These are phyloP conservation scores for Cerastis leucographa DNA, from an alignment of 2,888 invertebrate species.

Conservation along the genomic window DNA sequence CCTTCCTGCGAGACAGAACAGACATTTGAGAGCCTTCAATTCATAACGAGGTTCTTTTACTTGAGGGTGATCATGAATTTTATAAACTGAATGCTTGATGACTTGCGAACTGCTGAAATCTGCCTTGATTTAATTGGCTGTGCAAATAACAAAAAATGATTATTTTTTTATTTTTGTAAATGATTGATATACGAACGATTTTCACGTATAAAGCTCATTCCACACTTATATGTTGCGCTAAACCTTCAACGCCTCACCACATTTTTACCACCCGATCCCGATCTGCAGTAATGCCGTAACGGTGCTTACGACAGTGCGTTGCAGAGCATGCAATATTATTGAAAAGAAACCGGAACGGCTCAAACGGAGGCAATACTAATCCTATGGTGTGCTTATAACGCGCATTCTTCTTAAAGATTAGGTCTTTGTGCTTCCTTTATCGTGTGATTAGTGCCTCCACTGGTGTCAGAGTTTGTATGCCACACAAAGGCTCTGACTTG, in stretches of 20 bases:
- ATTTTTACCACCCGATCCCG: background rate
- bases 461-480: no score
- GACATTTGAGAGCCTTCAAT: constrained; percentile 27
- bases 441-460: no score
- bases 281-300: background rate
- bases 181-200: background rate
- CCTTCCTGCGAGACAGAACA: constrained; percentile 29
- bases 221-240: background rate
- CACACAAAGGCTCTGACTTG: no score
- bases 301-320: background rate
- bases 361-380: background rate
- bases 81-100: background rate
- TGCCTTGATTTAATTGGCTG: background rate
- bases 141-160: background rate
- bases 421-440: no score
- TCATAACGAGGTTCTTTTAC: constrained; percentile 14
- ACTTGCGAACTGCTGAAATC: background rate
- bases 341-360: background rate
- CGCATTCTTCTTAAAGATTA: no score
- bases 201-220: background rate
- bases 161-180: background rate
- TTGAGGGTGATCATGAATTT: background rate
- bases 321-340: background rate
- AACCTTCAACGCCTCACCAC: background rate
- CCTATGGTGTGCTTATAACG: background rate